Evolutionary conservation across 1,140 invertebrate genomes (phyloP), one percentile per base, ranked within the genome.

Genomic region (Pararge aegeria): DNA sequence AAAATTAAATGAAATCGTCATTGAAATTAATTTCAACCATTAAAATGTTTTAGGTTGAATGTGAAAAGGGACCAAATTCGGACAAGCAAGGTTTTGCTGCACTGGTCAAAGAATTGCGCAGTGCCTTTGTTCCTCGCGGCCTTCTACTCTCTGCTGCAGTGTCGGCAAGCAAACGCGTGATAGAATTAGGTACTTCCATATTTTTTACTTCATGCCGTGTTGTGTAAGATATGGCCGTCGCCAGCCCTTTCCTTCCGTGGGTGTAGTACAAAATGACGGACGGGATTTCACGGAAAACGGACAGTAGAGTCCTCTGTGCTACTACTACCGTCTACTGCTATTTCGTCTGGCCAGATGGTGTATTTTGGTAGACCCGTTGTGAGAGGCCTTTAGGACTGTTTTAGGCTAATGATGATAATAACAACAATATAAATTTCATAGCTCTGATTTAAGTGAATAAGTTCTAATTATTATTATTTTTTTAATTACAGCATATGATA

Each of bases 91-190:
- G 91, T 4, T 97, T 97, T 74, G 91, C 93, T 0, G 85, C 85
- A 40, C 90, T 96, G 5, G 93, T 97, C 0, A 91, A 87, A 54
- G 96, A 97, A 80, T 73, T 97, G 1, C 93, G 93, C 6, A 83
- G 73, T 0, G 93, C 92, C n/a, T 96, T 97, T 75, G 92, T 90
- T 55, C 93, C 94, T 0, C 92, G 92, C 65, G 93, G 93, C 0
- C 87, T 96, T 18, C 80, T 97, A 0, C 80, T 97, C 0, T 95
- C 96, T 3, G 93, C 96, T 1, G 96, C 96, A 1, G 96, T 97
- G 0, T 97, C 96, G 0, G 96, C 95, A 0, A 96, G 94, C 70
- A 96, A 96, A 89, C 93, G 91, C 7, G 95, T 96, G 7, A 94
- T 96, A 37, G 94, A 95, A 81, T 92, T 92, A 65, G 96, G 95